A percentile compares a stretch with the other conserved stretches of the same genome.
These are phyloP conservation scores for Phania funesta DNA, from an alignment of 2,888 invertebrate genomes.

Conservation along the genomic window DNA sequence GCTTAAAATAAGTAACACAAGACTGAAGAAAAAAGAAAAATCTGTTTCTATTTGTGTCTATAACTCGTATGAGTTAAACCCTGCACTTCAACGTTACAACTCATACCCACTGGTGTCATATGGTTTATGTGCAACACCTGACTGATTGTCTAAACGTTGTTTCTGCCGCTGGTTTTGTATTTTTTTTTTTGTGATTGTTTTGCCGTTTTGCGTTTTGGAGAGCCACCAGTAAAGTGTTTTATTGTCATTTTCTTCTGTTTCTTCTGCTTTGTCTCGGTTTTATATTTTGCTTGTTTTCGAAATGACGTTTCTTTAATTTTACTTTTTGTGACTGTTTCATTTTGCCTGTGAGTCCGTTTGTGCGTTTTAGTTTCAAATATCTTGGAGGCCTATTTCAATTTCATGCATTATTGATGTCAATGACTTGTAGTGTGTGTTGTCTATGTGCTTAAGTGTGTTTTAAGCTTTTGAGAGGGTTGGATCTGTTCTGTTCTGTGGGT, in stretches of 20 bases:
- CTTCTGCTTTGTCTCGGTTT: conserved; percentile 28
- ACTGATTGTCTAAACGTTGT: conserved; percentile 53
- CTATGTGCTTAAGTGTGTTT: conserved; percentile 53
- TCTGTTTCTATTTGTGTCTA: conserved; percentile 17
- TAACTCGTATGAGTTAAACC: neutral
- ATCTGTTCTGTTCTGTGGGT: neutral
- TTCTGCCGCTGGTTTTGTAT: conserved; percentile 1
- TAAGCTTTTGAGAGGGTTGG: conserved; percentile 34
- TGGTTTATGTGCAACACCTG: conserved; percentile 62
- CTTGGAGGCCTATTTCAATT: conserved; percentile 68
- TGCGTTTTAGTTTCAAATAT: conserved; percentile 59
- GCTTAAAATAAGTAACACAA: conserved; percentile 2
- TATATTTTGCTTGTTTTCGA: conserved; percentile 44
- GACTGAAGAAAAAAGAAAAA: neutral
- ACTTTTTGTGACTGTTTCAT: conserved; percentile 9
- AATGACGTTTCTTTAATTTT: conserved; percentile 30
- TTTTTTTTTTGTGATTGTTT: conserved; percentile 10
- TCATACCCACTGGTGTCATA: conserved; percentile 35
- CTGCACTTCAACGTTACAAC: neutral
- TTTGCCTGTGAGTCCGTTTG: conserved; percentile 36
- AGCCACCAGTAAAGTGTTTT: conserved; percentile 65
- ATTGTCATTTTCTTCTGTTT: conserved; percentile 57
- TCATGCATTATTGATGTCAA: conserved; percentile 69
- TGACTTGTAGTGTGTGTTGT: conserved; percentile 54
- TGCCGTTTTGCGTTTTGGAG: conserved; percentile 43